Evolutionary conservation across 2,797 vertebrate genomes (phyloP), one percentile per base, ranked within the genome.

Genomic region (Cephalopachus bancanus): DNA sequence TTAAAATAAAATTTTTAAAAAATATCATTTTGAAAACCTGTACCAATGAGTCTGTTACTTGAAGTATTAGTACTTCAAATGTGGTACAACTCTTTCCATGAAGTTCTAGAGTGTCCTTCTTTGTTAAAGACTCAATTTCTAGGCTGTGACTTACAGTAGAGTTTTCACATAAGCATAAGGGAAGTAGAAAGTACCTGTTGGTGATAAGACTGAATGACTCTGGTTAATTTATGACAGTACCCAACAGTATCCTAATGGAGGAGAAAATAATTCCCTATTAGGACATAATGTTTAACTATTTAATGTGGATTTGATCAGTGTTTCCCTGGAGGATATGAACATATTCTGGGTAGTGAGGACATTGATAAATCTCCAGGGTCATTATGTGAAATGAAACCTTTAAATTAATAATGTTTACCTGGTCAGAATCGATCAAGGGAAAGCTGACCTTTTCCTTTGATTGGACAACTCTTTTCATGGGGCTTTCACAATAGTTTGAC

Each of bases 331-430:
- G 75, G 24, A 33, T 24, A 64, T 79, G 74, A 57, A 16, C 37
- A 12, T n/a, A 10, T n/a, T 33, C 3, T 10, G 22, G 72, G 76
- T 17, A 24, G 26, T 11, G 85, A 85, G 24, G 49, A 65, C 67
- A n/a, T 28, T 44, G 65, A 69, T 20, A 60, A 65, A 79, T 55
- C 72, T 71, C 88, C 5, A 51, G 87, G 76, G 90, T 79, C n/a
- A 44, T 84, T 79, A 33, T 72, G 26, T 26, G 51, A 72, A 89
- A 92, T 91, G 84, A 81, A 83, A 65, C 49, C 37, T 62, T 86
- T 72, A 59, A 92, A 93, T 83, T 84, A 72, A 59, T 84, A 37
- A 72, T 81, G 30, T 51, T 96, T 69, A 89, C 55, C 87, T 64
- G 59, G 33, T 84, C 57, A 69, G 15, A 78, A 64, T 65, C 93